phyloP scores from a whole-genome alignment of 2,113 vertebrate genomes.

The Ranitomeya variabilis region DNA sequence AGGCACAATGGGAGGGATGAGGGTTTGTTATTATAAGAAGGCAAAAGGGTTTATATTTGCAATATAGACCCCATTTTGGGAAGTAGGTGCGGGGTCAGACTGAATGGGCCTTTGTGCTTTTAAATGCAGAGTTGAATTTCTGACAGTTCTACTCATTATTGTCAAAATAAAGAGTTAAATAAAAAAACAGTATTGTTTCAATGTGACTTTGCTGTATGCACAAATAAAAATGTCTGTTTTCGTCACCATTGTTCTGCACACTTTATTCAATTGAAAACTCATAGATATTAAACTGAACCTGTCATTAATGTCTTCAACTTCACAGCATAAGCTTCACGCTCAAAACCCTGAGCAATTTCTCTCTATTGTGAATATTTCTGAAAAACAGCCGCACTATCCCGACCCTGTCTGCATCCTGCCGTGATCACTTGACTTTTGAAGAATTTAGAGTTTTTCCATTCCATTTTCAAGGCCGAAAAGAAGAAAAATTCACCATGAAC shows the following conservation, averaged over 20 bases:
- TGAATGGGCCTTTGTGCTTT: too few species aligned
- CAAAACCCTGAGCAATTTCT: conserved; percentile 7
- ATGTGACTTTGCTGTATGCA: conserved; percentile 20
- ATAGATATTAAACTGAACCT: conserved; percentile 14
- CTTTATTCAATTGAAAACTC: conserved; percentile 4
- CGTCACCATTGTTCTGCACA: background rate
- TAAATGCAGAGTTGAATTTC: too few species aligned
- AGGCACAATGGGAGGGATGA: too few species aligned
- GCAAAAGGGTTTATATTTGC: too few species aligned
- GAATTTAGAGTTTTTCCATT: background rate
- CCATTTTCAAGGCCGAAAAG: background rate
- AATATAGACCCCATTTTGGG: too few species aligned
- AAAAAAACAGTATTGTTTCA: conserved; percentile 1
- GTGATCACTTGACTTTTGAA: too few species aligned
- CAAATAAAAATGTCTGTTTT: conserved; percentile 4
- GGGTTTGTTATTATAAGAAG: too few species aligned
- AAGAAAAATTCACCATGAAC: background rate
- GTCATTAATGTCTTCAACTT: conserved; percentile 14
- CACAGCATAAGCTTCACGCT: conserved; percentile 12
- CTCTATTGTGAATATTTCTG: conserved; percentile 4
- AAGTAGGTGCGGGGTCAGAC: too few species aligned
- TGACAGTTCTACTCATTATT: background rate
- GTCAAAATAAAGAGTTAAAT: background rate
- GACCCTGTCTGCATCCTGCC: background rate
- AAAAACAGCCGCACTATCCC: background rate